Evolutionary conservation across 2,888 invertebrate genomes (phyloP).

Genomic region (Galeopsomyia nigrocyanea): DNA sequence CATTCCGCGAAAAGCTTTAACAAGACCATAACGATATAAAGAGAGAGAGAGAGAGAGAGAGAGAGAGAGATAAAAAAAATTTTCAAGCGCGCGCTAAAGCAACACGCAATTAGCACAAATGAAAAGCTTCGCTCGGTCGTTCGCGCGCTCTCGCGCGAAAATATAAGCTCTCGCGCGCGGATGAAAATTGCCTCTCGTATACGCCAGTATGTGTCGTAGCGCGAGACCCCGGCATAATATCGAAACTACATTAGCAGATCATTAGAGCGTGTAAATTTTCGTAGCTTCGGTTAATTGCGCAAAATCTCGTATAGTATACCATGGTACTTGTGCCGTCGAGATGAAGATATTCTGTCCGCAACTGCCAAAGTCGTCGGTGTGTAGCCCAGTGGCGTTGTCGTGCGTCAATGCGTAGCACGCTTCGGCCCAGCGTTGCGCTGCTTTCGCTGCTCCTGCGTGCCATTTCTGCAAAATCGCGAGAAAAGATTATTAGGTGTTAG

Average conservation of each 20-base stretch:
- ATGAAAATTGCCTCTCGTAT: background rate
- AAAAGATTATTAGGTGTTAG: constrained; percentile 12
- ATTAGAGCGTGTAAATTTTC: constrained; percentile 25
- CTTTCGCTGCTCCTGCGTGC: constrained; percentile 78
- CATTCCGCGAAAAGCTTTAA: too few species aligned
- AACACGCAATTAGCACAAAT: too few species aligned
- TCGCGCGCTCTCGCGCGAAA: background rate
- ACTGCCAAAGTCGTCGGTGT: constrained; percentile 76
- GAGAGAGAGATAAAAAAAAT: too few species aligned
- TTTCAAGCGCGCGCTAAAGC: too few species aligned
- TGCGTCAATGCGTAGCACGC: constrained; percentile 79
- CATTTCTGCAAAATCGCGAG: constrained; percentile 75
- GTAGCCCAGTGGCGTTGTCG: constrained; percentile 77
- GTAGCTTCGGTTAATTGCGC: background rate
- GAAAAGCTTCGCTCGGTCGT: too few species aligned
- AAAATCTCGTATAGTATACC: constrained; percentile 71
- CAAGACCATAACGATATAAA: too few species aligned
- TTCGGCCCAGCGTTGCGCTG: constrained; percentile 83
- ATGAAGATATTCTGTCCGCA: constrained; percentile 89
- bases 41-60: too few species aligned
- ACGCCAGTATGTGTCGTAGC: background rate
- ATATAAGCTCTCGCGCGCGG: background rate
- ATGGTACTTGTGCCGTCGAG: constrained; percentile 83
- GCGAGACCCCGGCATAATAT: background rate
- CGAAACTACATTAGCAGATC: constrained; percentile 28